phyloP scores from a whole-genome alignment of 2,888 invertebrate species.

The Parnassius orleans region DNA sequence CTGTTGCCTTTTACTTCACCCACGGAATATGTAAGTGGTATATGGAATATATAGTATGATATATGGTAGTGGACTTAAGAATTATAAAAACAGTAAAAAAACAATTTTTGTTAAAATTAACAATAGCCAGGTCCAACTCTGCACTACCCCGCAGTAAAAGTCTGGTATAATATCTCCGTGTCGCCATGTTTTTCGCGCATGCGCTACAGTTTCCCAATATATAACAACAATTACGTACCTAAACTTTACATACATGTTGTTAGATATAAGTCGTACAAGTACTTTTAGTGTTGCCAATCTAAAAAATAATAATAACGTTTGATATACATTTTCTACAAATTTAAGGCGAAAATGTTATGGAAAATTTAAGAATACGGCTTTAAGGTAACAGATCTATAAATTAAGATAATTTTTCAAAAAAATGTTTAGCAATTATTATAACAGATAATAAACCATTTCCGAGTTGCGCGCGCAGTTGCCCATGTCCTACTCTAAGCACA shows the following conservation, averaged over 20 bases:
- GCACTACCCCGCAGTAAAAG: slow-evolving; percentile 67
- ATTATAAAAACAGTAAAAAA: too few species aligned
- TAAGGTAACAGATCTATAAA: too few species aligned
- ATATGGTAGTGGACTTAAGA: too few species aligned
- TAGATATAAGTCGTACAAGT: slow-evolving; percentile 21
- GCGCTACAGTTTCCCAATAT: slow-evolving; percentile 56
- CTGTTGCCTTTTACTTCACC: too few species aligned
- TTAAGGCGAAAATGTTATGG: too few species aligned
- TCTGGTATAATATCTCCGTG: slow-evolving; percentile 39
- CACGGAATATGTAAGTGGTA: too few species aligned
- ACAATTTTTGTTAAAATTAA: too few species aligned
- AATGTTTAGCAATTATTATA: neutral
- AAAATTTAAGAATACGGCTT: too few species aligned
- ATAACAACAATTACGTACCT: slow-evolving; percentile 58
- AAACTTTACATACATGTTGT: slow-evolving; percentile 39
- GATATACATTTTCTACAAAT: too few species aligned
- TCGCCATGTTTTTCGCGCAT: slow-evolving; percentile 74
- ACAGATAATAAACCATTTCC: slow-evolving; percentile 3
- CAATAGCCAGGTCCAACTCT: slow-evolving; percentile 47
- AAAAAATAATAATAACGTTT: slow-evolving; percentile 1
- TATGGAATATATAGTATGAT: too few species aligned
- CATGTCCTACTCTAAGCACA: slow-evolving; percentile 46
- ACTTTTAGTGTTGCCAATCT: slow-evolving; percentile 33
- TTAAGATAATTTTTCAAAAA: neutral
- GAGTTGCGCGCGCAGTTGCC: slow-evolving; percentile 51